phyloP scores from a whole-genome alignment of 2,888 invertebrate species.

The Ernsta delagoae region DNA sequence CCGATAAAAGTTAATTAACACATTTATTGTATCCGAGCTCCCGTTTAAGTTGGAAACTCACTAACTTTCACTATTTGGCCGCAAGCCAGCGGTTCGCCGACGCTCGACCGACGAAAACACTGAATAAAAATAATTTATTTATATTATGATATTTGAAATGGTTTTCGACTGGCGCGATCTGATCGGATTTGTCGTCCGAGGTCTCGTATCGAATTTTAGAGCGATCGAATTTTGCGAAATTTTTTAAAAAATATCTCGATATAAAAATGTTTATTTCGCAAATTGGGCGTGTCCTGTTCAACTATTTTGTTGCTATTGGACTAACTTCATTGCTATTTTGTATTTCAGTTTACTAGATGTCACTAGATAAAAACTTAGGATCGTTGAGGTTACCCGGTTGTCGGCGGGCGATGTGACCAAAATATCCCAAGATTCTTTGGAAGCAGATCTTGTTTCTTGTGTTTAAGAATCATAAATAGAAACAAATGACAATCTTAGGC shows the following conservation, averaged over 20 bases:
- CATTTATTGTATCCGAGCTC: constrained; percentile 14
- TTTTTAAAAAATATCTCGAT: constrained; percentile 19
- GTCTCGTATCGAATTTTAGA: constrained; percentile 35
- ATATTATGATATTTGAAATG: constrained; percentile 59
- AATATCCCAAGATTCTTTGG: no score
- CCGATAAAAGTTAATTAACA: background rate
- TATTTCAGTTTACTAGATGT: background rate
- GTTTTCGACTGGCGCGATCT: constrained; percentile 43
- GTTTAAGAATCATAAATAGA: no score
- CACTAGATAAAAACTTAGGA: no score
- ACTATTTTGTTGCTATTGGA: constrained; percentile 4
- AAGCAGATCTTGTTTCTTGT: no score
- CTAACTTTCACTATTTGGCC: constrained; percentile 79
- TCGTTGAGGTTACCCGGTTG: no score
- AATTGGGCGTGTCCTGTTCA: constrained; percentile 16
- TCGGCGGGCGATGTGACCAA: no score
- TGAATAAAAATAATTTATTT: constrained; percentile 72
- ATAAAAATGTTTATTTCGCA: background rate
- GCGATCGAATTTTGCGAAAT: constrained; percentile 8
- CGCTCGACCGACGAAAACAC: constrained; percentile 54
- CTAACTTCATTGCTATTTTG: background rate
- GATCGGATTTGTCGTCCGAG: constrained; percentile 24
- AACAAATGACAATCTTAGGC: no score
- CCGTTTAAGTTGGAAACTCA: constrained; percentile 52
- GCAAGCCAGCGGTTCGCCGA: constrained; percentile 54